phyloP scores from a whole-genome alignment of 37 sponge, comb jelly and placozoan species.

The Halichondria panicea region DNA sequence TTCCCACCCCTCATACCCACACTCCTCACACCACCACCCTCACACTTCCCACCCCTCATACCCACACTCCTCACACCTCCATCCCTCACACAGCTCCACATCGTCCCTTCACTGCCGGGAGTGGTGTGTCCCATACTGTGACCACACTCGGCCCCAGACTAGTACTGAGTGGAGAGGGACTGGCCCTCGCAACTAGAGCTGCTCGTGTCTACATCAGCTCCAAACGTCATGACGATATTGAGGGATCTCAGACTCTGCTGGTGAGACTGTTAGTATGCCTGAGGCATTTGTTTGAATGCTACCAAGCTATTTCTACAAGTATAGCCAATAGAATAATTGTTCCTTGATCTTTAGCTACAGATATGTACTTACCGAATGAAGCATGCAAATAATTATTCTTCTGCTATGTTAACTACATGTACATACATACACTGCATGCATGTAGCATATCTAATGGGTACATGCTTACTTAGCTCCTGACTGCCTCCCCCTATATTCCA shows the following conservation, averaged over 20 bases:
- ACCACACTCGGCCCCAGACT: background rate
- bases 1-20: background rate
- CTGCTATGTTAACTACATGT: background rate
- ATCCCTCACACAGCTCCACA: background rate
- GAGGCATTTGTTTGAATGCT: background rate
- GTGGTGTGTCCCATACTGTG: too few species aligned
- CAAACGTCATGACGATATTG: constrained; percentile 76
- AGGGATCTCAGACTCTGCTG: constrained; percentile 50
- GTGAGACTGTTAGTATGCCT: constrained; percentile 21
- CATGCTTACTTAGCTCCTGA: too few species aligned
- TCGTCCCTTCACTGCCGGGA: too few species aligned
- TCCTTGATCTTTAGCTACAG: background rate
- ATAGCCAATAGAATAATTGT: background rate
- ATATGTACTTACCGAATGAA: too few species aligned
- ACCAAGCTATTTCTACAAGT: background rate
- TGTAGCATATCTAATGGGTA: too few species aligned
- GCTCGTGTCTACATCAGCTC: constrained; percentile 49
- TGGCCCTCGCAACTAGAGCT: constrained; percentile 61
- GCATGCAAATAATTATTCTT: too few species aligned
- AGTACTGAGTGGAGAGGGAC: constrained; percentile 35
- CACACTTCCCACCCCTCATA: background rate
- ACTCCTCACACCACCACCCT: background rate
- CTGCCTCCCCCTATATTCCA: background rate
- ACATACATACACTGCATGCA: too few species aligned
- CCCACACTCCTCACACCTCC: background rate